phyloP scores from a whole-genome alignment of 2,113 vertebrate genomes.

The Lethenteron camtschaticum region DNA sequence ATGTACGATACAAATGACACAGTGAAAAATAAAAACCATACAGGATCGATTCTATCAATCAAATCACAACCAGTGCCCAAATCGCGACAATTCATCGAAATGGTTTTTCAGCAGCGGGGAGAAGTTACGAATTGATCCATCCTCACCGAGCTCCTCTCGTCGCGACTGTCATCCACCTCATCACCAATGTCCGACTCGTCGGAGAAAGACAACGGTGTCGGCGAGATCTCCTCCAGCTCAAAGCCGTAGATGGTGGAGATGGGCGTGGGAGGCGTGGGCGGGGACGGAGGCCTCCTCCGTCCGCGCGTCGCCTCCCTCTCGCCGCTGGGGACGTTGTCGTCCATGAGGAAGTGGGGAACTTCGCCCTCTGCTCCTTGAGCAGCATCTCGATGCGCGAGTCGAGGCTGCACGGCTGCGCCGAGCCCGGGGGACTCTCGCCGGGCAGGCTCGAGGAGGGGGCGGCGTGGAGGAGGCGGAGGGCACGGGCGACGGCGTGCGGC shows the following conservation, averaged over 20 bases:
- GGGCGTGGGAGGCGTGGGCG: slow-evolving; percentile 26
- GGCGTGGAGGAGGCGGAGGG: neutral
- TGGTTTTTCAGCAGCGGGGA: too few species aligned
- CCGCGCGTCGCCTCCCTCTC: slow-evolving; percentile 41
- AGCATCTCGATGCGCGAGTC: slow-evolving; percentile 96
- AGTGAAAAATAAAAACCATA: too few species aligned
- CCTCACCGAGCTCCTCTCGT: too few species aligned
- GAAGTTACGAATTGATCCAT: too few species aligned
- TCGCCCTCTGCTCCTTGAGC: slow-evolving; percentile 78
- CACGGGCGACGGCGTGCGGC: neutral
- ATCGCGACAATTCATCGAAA: too few species aligned
- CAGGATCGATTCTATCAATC: too few species aligned
- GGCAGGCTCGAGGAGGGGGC: neutral
- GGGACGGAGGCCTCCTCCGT: slow-evolving; percentile 18
- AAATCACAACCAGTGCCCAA: too few species aligned
- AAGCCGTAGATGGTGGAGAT: slow-evolving; percentile 58
- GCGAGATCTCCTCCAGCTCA: slow-evolving; percentile 81
- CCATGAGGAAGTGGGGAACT: slow-evolving; percentile 64
- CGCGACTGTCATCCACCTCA: too few species aligned
- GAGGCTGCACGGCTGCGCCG: slow-evolving; percentile 64
- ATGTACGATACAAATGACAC: too few species aligned
- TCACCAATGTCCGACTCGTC: slow-evolving; percentile 22
- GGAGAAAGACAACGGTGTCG: slow-evolving; percentile 72
- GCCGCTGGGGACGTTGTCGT: slow-evolving; percentile 62
- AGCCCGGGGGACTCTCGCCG: neutral